A percentile compares a stretch with the other conserved stretches of the same genome.
Conservation (phyloP, 2,113 vertebrate genomes). For the Lagopus leucura region DNA sequence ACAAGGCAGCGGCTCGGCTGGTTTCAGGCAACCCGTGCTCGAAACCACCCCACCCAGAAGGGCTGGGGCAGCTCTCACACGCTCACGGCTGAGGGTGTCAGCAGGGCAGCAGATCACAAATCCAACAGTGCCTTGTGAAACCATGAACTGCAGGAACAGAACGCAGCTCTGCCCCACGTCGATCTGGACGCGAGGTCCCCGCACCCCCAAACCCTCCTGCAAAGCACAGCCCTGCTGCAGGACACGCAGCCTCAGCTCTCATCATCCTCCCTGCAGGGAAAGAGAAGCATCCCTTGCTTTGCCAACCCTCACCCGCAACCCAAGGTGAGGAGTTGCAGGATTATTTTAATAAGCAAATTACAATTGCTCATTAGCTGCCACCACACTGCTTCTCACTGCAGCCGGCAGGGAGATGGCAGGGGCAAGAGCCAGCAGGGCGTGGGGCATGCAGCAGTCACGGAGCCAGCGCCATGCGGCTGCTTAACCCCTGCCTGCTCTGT, state of each 20-base stretch:
- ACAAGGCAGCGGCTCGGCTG: neutral
- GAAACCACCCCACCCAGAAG: slow-evolving; percentile 70
- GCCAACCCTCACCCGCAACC: neutral
- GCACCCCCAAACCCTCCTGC: neutral
- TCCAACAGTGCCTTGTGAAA: neutral
- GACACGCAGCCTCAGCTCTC: neutral
- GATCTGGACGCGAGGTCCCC: rapidly evolving
- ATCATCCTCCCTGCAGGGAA: neutral
- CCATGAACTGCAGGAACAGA: neutral
- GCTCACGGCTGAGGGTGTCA: neutral
- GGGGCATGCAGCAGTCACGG: neutral
- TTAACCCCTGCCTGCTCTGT: neutral
- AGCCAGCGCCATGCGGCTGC: neutral
- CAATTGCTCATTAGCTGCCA: slow-evolving; percentile 26
- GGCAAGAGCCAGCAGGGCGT: neutral
- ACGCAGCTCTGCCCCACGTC: neutral
- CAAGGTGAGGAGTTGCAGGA: neutral
- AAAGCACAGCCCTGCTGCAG: neutral
- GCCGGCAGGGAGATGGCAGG: neutral
- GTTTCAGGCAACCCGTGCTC: slow-evolving; percentile 57
- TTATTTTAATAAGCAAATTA: slow-evolving; percentile 55
- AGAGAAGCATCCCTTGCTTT: neutral
- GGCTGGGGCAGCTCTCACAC: neutral
- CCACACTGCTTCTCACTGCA: neutral
- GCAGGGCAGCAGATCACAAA: neutral